Evolutionary conservation across 2,113 vertebrate species (phyloP).

Genomic region (Pachyramphus minor): DNA sequence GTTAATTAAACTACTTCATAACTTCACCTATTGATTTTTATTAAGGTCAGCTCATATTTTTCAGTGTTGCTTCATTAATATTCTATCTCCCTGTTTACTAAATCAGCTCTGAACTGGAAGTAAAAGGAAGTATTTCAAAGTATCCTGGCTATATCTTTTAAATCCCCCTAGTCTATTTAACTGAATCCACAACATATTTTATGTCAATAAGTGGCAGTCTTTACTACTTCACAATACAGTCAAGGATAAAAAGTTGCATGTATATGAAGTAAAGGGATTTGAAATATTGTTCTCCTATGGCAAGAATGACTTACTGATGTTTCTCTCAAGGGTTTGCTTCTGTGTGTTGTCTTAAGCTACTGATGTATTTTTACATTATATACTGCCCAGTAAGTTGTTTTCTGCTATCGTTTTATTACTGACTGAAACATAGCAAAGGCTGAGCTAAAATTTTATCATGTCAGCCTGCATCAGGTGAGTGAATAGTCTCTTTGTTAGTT

Average conservation of each 20-base stretch:
- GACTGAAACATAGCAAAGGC: background rate
- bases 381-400: background rate
- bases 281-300: background rate
- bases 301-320: background rate
- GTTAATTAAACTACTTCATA: slow-evolving; percentile 67
- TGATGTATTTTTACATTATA: background rate
- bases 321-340: slow-evolving; percentile 3
- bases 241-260: background rate
- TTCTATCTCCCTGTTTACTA: slow-evolving; percentile 47
- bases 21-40: slow-evolving; percentile 60
- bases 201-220: slow-evolving; percentile 35
- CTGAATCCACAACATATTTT: slow-evolving; percentile 22
- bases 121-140: slow-evolving; percentile 18
- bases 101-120: slow-evolving; percentile 23
- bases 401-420: background rate
- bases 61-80: slow-evolving; percentile 45
- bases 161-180: slow-evolving; percentile 54
- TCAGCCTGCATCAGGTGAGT: background rate
- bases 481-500: background rate
- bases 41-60: slow-evolving; percentile 54
- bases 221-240: background rate
- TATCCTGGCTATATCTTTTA: slow-evolving; percentile 43
- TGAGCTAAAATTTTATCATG: background rate
- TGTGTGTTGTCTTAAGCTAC: background rate
- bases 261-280: background rate